A percentile compares a stretch with the other conserved stretches of the same genome.
These are phyloP conservation scores for Nephrocerus scutellatus DNA, from an alignment of 2,888 invertebrate species.

Conservation along the genomic window DNA sequence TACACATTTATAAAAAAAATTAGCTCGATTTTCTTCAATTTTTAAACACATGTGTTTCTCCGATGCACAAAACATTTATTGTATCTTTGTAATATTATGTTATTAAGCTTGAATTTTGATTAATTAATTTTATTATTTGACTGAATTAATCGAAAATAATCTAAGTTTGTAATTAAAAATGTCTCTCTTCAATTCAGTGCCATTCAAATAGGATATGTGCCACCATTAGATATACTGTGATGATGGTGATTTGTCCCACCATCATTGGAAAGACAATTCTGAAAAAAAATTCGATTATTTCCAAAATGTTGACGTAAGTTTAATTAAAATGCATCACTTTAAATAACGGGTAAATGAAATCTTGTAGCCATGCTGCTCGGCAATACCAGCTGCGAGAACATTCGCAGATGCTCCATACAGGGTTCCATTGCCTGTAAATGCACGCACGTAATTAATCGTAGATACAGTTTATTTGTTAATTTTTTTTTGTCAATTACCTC, in stretches of 20 bases:
- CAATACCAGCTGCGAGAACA: constrained; percentile 85
- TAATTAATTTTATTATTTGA: background rate
- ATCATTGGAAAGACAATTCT: constrained; percentile 80
- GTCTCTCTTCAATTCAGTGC: constrained; percentile 24
- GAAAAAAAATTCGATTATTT: background rate
- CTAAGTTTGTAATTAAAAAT: background rate
- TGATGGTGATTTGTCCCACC: constrained; percentile 62
- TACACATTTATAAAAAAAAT: too few relatives aligned
- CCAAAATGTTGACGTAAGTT: constrained; percentile 1
- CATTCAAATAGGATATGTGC: constrained; percentile 58
- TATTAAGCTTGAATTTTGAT: too few relatives aligned
- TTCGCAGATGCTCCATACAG: constrained; percentile 86
- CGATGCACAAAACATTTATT: too few relatives aligned
- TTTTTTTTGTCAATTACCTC: constrained; percentile 51
- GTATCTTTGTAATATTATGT: too few relatives aligned
- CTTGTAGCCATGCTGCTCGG: constrained; percentile 84
- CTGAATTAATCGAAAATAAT: background rate
- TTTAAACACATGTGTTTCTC: too few relatives aligned
- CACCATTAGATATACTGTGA: constrained; percentile 62
- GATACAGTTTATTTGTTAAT: background rate
- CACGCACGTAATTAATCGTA: too few relatives aligned
- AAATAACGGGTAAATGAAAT: constrained; percentile 79
- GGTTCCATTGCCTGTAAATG: constrained; percentile 75
- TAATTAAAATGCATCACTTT: constrained; percentile 50
- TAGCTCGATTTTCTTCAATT: too few relatives aligned